A percentile compares a stretch with the other conserved stretches of the same genome.
phyloP scores from a whole-genome alignment of 2,888 invertebrate species.

The Hanleya hanleyi region DNA sequence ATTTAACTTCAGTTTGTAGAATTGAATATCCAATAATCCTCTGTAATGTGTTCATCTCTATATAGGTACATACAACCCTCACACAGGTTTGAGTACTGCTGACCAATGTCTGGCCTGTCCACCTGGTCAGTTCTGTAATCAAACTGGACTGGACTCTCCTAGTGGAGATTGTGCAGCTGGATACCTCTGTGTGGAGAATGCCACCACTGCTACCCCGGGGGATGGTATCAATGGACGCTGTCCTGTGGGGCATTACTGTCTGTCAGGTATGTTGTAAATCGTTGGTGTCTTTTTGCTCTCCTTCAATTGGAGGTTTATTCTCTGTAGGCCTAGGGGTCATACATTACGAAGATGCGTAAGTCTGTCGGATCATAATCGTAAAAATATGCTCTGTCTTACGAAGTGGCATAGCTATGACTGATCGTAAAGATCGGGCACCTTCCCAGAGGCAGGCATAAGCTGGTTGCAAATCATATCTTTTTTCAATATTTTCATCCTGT shows the following conservation, averaged over 20 bases:
- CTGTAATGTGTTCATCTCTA: not conserved
- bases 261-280: conserved; percentile 51
- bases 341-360: too few species aligned
- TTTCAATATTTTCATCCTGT: too few species aligned
- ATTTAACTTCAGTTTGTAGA: not conserved
- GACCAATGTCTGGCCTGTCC: conserved; percentile 60
- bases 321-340: too few species aligned
- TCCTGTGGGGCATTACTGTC: conserved; percentile 66
- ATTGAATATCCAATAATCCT: not conserved
- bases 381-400: too few species aligned
- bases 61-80: conserved; percentile 66
- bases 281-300: too few species aligned
- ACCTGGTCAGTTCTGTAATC: conserved; percentile 64
- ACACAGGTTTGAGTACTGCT: conserved; percentile 41
- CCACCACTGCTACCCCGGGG: conserved; percentile 56
- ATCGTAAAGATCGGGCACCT: too few species aligned
- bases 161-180: conserved; percentile 65
- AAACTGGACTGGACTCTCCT: conserved; percentile 55
- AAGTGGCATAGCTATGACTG: too few species aligned
- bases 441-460: too few species aligned
- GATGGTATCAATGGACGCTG: conserved; percentile 66
- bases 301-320: too few species aligned
- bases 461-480: too few species aligned
- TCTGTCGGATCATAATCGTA: too few species aligned
- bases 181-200: conserved; percentile 62